phyloP scores from a whole-genome alignment of 1,140 invertebrate species.

The Archivesica marissinica region DNA sequence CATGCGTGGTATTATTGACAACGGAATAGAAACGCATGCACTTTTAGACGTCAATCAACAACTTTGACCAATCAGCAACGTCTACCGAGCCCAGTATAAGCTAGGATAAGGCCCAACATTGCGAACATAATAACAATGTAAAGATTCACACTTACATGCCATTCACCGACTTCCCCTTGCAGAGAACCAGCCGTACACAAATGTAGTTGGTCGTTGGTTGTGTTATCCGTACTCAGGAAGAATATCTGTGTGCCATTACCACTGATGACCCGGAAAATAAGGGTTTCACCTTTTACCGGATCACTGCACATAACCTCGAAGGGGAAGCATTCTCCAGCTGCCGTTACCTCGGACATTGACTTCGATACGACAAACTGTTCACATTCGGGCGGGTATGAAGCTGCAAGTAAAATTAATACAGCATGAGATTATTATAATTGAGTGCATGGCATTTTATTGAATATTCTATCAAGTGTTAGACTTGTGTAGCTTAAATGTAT shows the following conservation, averaged over 20 bases:
- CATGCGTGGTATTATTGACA: no score
- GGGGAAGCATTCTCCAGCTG: not conserved
- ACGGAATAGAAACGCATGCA: no score
- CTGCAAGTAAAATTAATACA: no score
- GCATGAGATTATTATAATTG: no score
- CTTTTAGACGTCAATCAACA: no score
- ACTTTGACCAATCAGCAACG: no score
- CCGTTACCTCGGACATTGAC: not conserved
- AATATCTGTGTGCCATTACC: conserved; percentile 36
- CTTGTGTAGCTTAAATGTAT: no score
- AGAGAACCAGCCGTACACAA: conserved; percentile 8
- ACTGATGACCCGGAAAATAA: not conserved
- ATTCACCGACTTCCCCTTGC: not conserved
- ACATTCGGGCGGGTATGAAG: conserved; percentile 25
- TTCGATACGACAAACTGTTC: not conserved
- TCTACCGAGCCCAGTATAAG: no score
- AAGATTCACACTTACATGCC: conserved; percentile 37
- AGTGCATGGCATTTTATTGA: no score
- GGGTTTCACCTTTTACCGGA: not conserved
- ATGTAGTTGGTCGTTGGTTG: not conserved
- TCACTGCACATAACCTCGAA: not conserved
- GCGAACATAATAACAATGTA: no score
- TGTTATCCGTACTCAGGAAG: not conserved
- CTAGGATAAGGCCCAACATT: no score
- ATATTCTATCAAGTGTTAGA: no score